These are phyloP conservation scores for Cheilinus undulatus DNA, from an alignment of 2,113 vertebrate species.

Conservation along the genomic window DNA sequence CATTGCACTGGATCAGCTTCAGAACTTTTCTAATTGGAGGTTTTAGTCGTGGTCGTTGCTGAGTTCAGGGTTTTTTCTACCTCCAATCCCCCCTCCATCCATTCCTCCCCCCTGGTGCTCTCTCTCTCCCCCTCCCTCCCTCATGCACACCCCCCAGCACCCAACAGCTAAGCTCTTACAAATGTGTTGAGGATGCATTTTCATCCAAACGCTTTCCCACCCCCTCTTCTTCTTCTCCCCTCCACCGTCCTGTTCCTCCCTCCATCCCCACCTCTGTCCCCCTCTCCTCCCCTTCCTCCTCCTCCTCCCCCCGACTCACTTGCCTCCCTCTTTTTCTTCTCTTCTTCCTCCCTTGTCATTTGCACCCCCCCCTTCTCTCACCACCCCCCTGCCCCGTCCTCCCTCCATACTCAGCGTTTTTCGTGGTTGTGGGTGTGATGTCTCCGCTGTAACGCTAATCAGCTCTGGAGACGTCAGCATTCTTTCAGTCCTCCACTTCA, in stretches of 20 bases:
- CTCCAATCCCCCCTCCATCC: constrained; percentile 57
- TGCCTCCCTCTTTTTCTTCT: constrained; percentile 69
- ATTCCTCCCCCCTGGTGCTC: constrained; percentile 30
- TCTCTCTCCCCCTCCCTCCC: not conserved
- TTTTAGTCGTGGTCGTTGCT: constrained; percentile 84
- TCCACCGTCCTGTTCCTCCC: constrained; percentile 22
- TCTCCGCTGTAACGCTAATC: constrained; percentile 81
- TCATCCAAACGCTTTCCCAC: constrained; percentile 70
- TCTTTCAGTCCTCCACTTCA: constrained; percentile 65
- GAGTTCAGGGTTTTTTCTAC: constrained; percentile 88
- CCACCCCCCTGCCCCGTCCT: constrained; percentile 34
- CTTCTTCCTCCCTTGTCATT: constrained; percentile 78
- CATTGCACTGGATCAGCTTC: constrained; percentile 69
- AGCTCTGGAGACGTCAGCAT: constrained; percentile 82
- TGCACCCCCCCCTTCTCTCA: constrained; percentile 53
- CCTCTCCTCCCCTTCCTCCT: constrained; percentile 29
- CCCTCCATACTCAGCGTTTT: constrained; percentile 80
- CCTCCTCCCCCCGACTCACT: constrained; percentile 45
- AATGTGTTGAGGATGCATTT: constrained; percentile 94
- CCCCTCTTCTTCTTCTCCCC: constrained; percentile 23
- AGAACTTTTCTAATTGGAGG: constrained; percentile 80
- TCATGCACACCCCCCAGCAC: constrained; percentile 37
- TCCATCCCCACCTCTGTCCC: constrained; percentile 32
- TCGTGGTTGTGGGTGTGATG: constrained; percentile 82
- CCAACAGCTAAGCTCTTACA: constrained; percentile 81